Evolutionary conservation across 2,888 invertebrate genomes (phyloP).

Genomic region (Opisthograptis luteolata): DNA sequence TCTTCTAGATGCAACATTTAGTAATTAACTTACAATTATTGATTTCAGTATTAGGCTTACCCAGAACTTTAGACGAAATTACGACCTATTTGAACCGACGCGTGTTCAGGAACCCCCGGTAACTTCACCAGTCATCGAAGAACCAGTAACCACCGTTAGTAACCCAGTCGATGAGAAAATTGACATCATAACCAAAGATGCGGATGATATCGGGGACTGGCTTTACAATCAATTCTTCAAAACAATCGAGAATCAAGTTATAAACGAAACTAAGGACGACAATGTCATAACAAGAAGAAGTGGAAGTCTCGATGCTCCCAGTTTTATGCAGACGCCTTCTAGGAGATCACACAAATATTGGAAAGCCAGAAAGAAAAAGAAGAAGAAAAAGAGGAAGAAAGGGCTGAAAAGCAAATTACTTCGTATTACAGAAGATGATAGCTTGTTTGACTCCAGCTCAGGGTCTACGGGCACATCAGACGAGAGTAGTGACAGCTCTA

Average conservation of each 20-base stretch:
- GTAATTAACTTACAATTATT: conserved; percentile 16
- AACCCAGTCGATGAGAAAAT: conserved; percentile 50
- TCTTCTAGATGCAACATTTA: background rate
- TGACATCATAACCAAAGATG: conserved; percentile 60
- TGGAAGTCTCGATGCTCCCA: conserved; percentile 35
- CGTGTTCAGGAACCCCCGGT: conserved; percentile 33
- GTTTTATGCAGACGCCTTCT: conserved; percentile 33
- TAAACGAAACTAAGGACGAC: conserved; percentile 60
- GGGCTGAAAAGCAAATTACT: conserved; percentile 60
- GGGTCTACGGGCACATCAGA: conserved; percentile 39
- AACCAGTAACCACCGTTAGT: conserved; percentile 40
- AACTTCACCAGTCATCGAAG: conserved; percentile 22
- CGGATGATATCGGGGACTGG: conserved; percentile 74
- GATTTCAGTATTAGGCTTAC: conserved; percentile 61
- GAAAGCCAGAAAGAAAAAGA: conserved; percentile 35
- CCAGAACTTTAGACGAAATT: conserved; percentile 52
- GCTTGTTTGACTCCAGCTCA: conserved; percentile 62
- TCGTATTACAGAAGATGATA: conserved; percentile 70
- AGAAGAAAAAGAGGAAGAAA: conserved; percentile 48
- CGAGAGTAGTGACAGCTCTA: conserved; percentile 40
- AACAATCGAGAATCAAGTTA: conserved; percentile 74
- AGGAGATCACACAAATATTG: conserved; percentile 46
- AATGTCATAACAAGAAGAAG: conserved; percentile 56
- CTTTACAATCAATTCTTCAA: conserved; percentile 77
- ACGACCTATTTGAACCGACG: conserved; percentile 45